Evolutionary conservation across 1,140 invertebrate species (phyloP).

Genomic region (Drosophila arizonae): DNA sequence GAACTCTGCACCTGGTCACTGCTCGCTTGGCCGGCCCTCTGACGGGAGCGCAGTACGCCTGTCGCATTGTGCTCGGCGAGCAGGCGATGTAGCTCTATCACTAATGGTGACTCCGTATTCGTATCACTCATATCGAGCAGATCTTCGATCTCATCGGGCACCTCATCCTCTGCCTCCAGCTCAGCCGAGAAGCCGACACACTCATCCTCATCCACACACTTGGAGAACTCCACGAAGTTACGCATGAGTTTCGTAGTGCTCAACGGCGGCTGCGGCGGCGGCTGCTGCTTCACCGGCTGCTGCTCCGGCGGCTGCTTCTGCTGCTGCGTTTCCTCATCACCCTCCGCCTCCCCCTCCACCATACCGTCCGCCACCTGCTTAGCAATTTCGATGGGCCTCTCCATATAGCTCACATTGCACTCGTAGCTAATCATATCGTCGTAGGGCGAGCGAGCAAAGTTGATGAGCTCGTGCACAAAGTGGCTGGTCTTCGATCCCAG

Average conservation of each 20-base stretch:
- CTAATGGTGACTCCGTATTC: background rate
- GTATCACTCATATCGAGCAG: background rate
- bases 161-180: slow-evolving; percentile 42
- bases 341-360: no score
- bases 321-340: no score
- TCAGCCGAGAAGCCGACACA: slow-evolving; percentile 31
- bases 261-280: no score
- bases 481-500: slow-evolving; percentile 86
- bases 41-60: background rate
- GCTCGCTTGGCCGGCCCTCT: background rate
- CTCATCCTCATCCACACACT: slow-evolving; percentile 50
- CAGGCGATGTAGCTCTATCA: slow-evolving; percentile 3
- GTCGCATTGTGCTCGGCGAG: background rate
- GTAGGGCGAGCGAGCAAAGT: slow-evolving; percentile 92
- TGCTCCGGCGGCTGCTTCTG: background rate
- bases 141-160: slow-evolving; percentile 19
- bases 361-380: no score
- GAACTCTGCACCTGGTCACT: background rate
- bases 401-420: slow-evolving; percentile 44
- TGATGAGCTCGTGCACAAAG: slow-evolving; percentile 94
- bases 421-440: slow-evolving; percentile 83
- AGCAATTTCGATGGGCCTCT: background rate
- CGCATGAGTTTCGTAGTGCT: background rate
- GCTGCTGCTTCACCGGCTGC: background rate
- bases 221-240: slow-evolving; percentile 53